These are phyloP conservation scores for Odontocerum albicorne DNA, from an alignment of 2,888 invertebrate species.

Conservation along the genomic window DNA sequence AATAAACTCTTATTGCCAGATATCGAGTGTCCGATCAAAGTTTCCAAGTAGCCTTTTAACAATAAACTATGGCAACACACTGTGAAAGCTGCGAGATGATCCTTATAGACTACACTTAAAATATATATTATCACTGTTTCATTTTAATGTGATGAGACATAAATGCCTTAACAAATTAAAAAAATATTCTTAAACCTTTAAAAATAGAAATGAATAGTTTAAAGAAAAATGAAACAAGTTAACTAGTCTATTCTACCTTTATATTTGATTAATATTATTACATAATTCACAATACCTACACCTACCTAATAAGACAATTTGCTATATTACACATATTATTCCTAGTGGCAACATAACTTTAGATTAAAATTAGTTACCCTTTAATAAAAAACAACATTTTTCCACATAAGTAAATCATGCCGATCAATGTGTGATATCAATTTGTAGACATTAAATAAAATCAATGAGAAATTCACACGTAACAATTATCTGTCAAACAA, in stretches of 20 bases:
- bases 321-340: background rate
- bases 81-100: background rate
- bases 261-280: too few relatives aligned
- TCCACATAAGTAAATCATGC: background rate
- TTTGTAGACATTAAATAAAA: background rate
- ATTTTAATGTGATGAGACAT: constrained; percentile 2
- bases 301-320: background rate
- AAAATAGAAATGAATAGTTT: background rate
- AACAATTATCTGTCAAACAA: too few relatives aligned
- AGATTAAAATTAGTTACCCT: background rate
- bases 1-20: too few relatives aligned
- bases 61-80: too few relatives aligned
- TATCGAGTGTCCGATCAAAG: too few relatives aligned
- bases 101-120: constrained; percentile 4
- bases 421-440: background rate
- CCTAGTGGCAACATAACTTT: background rate
- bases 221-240: background rate
- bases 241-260: background rate
- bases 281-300: background rate
- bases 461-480: too few relatives aligned
- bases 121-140: constrained; percentile 8
- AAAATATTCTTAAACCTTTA: background rate
- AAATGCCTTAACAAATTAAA: constrained; percentile 8
- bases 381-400: background rate
- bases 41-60: too few relatives aligned